These are phyloP conservation scores for Probosciger aterrimus DNA, from an alignment of 2,113 vertebrate species.

Conservation along the genomic window DNA sequence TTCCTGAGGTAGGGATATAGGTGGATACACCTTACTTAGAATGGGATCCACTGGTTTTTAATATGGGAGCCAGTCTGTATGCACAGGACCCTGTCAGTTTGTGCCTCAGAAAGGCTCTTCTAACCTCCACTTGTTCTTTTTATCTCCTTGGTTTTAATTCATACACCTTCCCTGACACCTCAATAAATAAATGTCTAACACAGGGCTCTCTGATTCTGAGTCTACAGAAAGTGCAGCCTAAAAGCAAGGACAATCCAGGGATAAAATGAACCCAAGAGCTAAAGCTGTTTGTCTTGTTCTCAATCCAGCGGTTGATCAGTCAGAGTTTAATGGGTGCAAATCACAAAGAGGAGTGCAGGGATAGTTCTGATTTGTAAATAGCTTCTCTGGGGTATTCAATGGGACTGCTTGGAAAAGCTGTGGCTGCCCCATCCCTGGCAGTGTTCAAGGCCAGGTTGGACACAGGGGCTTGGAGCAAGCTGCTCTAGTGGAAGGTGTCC, in stretches of 20 bases:
- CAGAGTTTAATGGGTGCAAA: not conserved
- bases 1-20: not conserved
- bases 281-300: not conserved
- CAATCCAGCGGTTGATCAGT: not conserved
- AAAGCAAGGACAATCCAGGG: not conserved
- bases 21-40: not conserved
- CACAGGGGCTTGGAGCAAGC: not conserved
- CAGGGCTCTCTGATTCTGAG: not conserved
- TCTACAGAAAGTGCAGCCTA: not conserved
- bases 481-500: not conserved
- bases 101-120: not conserved
- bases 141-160: not conserved
- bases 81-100: not conserved
- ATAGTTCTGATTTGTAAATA: not conserved
- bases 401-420: not conserved
- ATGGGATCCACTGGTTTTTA: not conserved
- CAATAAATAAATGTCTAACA: not conserved
- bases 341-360: not conserved
- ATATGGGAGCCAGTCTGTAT: not conserved
- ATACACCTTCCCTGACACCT: not conserved
- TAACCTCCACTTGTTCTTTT: not conserved
- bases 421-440: not conserved
- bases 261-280: not conserved
- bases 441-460: not conserved
- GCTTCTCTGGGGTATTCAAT: not conserved